Base-by-base conservation (phyloP, 2,113 vertebrate genomes). In the Pachypanchax playfairii region DNA sequence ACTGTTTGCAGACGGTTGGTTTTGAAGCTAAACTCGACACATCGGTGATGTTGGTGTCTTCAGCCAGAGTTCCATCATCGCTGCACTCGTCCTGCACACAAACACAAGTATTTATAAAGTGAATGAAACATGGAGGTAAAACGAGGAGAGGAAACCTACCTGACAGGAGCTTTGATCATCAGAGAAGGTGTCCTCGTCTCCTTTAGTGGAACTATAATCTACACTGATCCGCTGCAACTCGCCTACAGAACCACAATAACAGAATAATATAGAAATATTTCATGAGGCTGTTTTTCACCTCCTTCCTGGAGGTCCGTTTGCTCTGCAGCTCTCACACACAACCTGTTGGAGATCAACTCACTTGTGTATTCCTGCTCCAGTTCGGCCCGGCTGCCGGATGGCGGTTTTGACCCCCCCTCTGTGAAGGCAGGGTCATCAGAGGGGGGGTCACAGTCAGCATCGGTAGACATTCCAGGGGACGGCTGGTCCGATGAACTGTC, bases 131-230 rank as follows among this genome's bases (percentile, higher is more conserved):
- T 3, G 4, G 11, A 14, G 9, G 13, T 6, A 1, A 26, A 3
- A 17, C 8, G 12, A 17, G 6, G 10, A 3, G 5, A 18, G 0
- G 17, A 15, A n/a, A n/a, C n/a, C 18, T 84, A 98, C 97, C 93
- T 94, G 95, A 75, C 92, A 93, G 39, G 90, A 92, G 89, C 98
- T 96, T 33, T 96, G 96, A 87, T 98, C 96, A 73, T 97, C 96
- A 25, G 95, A 96, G 91, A 96, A 97, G 81, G 93, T 91, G 50
- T 95, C 95, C 42, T 96, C 94, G 28, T 92, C 91, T 38, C 77
- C 70, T 75, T 92, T 92, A 61, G 67, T 47, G 46, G 93, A 92
- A 58, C 93, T 88, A 67, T 96, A 98, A 75, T 90, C 93, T 33
- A 96, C 74, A 33, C 93, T 94, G 91, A 99, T 97, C 91, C 94